Evolutionary conservation across 2,888 invertebrate species (phyloP).

Genomic region (Cephalotes varians): DNA sequence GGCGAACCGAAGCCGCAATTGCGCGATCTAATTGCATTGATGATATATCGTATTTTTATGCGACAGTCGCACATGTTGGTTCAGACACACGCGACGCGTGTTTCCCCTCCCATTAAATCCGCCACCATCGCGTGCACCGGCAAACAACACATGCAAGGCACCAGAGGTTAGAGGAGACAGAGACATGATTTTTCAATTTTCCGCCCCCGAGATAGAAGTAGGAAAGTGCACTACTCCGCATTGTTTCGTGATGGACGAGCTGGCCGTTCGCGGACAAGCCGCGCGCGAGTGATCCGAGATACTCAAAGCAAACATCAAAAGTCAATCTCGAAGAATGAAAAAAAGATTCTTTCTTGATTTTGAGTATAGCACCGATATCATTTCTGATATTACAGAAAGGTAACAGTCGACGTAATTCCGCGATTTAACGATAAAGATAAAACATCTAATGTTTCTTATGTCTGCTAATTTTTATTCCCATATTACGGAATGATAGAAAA

Average conservation of each 20-base stretch:
- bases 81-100: background rate
- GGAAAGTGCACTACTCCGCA: slow-evolving; percentile 65
- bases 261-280: slow-evolving; percentile 23
- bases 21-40: slow-evolving; percentile 36
- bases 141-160: slow-evolving; percentile 73
- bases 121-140: slow-evolving; percentile 26
- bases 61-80: slow-evolving; percentile 23
- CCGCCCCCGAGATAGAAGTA: slow-evolving; percentile 62
- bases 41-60: slow-evolving; percentile 37
- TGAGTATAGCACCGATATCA: background rate
- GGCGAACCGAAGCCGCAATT: slow-evolving; percentile 33
- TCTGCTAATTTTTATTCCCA: background rate
- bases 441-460: background rate
- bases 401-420: background rate
- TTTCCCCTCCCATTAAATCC: slow-evolving; percentile 24
- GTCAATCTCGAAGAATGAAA: background rate
- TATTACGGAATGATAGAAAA: background rate
- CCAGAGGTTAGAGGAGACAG: slow-evolving; percentile 82
- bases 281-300: slow-evolving; percentile 28
- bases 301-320: background rate
- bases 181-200: slow-evolving; percentile 79
- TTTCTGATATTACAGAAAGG: background rate
- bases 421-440: background rate
- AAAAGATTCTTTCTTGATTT: background rate
- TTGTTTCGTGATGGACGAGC: slow-evolving; percentile 62